These are phyloP conservation scores for Pachymerium ferrugineum DNA, from an alignment of 2,888 invertebrate species.

Conservation along the genomic window DNA sequence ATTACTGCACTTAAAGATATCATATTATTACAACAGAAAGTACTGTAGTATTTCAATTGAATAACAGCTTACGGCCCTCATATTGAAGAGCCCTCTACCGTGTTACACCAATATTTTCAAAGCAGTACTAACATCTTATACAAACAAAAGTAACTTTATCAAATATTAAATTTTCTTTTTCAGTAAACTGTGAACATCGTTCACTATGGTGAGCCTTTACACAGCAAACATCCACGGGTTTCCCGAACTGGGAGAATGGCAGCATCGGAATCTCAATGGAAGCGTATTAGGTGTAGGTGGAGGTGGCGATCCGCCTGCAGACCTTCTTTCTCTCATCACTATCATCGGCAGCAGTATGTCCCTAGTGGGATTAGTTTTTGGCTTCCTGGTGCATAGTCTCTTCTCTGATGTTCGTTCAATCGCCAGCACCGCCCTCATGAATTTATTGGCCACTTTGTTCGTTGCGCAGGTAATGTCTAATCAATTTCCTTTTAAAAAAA, in stretches of 20 bases:
- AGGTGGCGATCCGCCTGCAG: constrained; percentile 51
- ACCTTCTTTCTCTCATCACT: constrained; percentile 59
- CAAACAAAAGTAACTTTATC: background rate
- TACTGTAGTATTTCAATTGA: too few species aligned
- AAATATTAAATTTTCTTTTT: background rate
- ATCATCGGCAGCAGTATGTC: constrained; percentile 62
- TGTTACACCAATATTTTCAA: too few species aligned
- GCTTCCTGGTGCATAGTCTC: constrained; percentile 62
- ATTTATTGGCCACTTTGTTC: constrained; percentile 61
- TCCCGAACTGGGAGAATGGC: constrained; percentile 27
- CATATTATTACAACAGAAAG: too few species aligned
- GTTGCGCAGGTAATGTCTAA: constrained; percentile 53
- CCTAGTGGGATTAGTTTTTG: constrained; percentile 61
- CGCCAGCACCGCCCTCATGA: constrained; percentile 63
- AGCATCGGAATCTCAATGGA: background rate
- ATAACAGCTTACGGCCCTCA: too few species aligned
- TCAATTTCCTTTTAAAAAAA: background rate
- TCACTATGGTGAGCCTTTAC: constrained; percentile 29
- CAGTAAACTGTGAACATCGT: background rate
- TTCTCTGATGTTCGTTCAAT: constrained; percentile 62
- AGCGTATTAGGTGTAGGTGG: background rate
- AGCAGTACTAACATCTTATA: too few species aligned
- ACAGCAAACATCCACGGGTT: constrained; percentile 30
- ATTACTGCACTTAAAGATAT: too few species aligned
- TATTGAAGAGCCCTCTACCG: too few species aligned